phyloP scores from a whole-genome alignment of 2,113 vertebrate genomes.

The Saguinus imperator region DNA sequence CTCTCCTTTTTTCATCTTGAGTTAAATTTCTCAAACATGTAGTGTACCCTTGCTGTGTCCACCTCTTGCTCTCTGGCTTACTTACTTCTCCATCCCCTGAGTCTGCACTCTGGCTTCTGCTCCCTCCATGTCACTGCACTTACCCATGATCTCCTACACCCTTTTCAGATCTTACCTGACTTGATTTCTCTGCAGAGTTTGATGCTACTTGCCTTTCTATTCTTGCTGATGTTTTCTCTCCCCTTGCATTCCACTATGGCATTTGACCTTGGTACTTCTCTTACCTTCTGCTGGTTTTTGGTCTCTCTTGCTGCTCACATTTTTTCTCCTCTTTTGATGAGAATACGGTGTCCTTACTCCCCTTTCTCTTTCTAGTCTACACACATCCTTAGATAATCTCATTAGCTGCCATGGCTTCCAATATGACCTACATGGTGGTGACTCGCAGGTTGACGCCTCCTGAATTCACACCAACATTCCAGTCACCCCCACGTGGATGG shows the following conservation, averaged over 20 bases:
- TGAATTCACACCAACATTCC: neutral
- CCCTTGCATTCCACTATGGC: neutral
- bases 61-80: neutral
- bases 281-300: neutral
- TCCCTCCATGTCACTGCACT: neutral
- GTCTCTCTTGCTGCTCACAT: neutral
- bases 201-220: neutral
- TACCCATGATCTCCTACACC: neutral
- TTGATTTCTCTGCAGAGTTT: neutral
- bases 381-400: neutral
- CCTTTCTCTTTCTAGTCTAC: neutral
- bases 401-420: neutral
- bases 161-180: neutral
- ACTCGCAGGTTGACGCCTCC: neutral
- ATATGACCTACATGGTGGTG: neutral
- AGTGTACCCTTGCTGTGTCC: neutral
- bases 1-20: neutral
- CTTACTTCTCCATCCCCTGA: neutral
- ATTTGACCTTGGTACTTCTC: neutral
- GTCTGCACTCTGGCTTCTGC: neutral
- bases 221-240: neutral
- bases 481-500: neutral
- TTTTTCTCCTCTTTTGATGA: neutral
- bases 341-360: neutral
- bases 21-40: neutral